These are phyloP conservation scores for Fragum whitleyi DNA, from an alignment of 2,888 invertebrate genomes.

Conservation along the genomic window DNA sequence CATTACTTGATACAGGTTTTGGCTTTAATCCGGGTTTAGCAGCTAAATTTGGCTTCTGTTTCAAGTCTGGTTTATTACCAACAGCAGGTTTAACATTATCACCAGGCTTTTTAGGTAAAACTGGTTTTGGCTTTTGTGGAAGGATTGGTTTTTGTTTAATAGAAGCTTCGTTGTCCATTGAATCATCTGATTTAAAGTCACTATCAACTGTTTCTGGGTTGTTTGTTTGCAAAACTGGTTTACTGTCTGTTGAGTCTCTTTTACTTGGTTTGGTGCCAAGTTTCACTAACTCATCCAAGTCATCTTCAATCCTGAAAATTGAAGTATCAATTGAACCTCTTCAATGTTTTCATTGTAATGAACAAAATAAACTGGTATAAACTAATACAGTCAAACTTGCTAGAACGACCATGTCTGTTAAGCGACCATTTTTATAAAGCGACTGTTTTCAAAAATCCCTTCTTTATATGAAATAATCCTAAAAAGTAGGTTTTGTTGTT, in stretches of 20 bases:
- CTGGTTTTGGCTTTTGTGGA: slow-evolving; percentile 5
- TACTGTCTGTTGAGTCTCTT: slow-evolving; percentile 25
- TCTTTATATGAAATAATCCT: too few relatives aligned
- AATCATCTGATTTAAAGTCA: background rate
- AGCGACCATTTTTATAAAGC: too few relatives aligned
- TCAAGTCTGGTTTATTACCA: slow-evolving; percentile 27
- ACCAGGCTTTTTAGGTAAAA: background rate
- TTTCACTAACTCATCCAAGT: slow-evolving; percentile 67
- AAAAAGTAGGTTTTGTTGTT: too few relatives aligned
- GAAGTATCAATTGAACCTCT: too few relatives aligned
- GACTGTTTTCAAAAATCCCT: too few relatives aligned
- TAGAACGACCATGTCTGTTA: too few relatives aligned
- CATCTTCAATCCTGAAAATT: slow-evolving; percentile 70
- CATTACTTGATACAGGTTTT: background rate
- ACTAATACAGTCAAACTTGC: too few relatives aligned
- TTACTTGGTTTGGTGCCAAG: slow-evolving; percentile 38
- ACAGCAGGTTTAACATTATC: background rate
- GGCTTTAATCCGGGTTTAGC: slow-evolving; percentile 5
- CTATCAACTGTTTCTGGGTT: background rate
- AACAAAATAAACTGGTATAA: background rate
- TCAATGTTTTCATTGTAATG: background rate
- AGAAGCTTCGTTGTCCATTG: background rate
- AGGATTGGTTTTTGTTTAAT: background rate
- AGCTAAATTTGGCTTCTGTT: slow-evolving; percentile 31
- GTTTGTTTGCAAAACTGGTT: background rate